phyloP scores from a whole-genome alignment of 2,888 invertebrate species.

The Aphodius sticticus region DNA sequence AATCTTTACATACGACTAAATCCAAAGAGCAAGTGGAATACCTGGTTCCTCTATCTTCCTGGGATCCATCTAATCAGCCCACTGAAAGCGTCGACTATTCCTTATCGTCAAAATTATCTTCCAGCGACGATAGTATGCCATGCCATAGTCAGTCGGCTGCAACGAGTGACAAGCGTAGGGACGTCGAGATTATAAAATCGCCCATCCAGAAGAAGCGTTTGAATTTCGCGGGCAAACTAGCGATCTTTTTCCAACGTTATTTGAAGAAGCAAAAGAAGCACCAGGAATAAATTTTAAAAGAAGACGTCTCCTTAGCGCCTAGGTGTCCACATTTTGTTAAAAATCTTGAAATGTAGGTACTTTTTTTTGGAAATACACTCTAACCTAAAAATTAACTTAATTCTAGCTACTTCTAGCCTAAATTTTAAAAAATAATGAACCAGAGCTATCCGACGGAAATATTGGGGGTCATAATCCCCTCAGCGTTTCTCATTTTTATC shows the following conservation, averaged over 20 bases:
- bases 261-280: conserved; percentile 39
- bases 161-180: background rate
- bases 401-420: conserved; percentile 13
- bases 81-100: conserved; percentile 29
- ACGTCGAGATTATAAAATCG: conserved; percentile 30
- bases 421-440: conserved; percentile 8
- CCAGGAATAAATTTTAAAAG: conserved; percentile 13
- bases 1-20: conserved; percentile 47
- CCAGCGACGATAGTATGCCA: conserved; percentile 20
- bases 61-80: conserved; percentile 58
- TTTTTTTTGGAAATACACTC: conserved; percentile 20
- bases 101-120: conserved; percentile 30
- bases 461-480: conserved; percentile 54
- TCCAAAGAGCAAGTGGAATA: conserved; percentile 61
- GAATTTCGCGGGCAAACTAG: conserved; percentile 51
- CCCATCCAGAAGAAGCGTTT: conserved; percentile 36
- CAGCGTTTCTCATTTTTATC: conserved; percentile 52
- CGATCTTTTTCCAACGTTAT: conserved; percentile 51
- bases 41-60: conserved; percentile 66
- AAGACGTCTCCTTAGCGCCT: background rate
- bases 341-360: background rate
- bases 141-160: background rate
- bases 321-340: conserved; percentile 12
- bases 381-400: conserved; percentile 17
- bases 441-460: conserved; percentile 61